These are phyloP conservation scores for Hemibates koningsi DNA, from an alignment of 2,113 vertebrate species.

Conservation along the genomic window DNA sequence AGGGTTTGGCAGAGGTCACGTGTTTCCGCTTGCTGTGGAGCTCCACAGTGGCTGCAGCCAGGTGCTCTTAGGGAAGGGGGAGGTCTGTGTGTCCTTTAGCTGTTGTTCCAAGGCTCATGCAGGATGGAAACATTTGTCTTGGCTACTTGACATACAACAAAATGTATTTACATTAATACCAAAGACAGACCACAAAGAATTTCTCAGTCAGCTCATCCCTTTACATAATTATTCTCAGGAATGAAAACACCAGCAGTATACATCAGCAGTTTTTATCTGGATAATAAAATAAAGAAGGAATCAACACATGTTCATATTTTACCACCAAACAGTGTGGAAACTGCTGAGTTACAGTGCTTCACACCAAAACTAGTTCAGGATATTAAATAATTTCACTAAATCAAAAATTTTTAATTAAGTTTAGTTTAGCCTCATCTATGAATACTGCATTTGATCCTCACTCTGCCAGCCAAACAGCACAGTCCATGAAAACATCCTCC, in stretches of 20 bases:
- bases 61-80: accelerated
- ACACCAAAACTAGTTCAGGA: neutral
- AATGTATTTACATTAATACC: neutral
- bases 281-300: neutral
- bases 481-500: neutral
- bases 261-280: neutral
- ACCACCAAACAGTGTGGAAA: neutral
- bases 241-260: neutral
- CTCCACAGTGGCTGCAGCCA: neutral
- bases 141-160: neutral
- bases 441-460: neutral
- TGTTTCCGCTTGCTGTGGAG: neutral
- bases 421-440: neutral
- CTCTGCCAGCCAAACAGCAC: neutral
- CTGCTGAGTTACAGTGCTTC: neutral
- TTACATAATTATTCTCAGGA: neutral
- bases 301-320: neutral
- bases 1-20: neutral
- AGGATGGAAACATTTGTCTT: neutral
- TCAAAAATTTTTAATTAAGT: neutral
- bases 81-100: neutral
- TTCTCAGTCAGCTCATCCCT: neutral
- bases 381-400: neutral
- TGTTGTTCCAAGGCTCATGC: neutral
- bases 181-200: neutral